Conservation (phyloP, 35 echinoderm and acorn worm genomes). For the Heliocidaris tuberculata region DNA sequence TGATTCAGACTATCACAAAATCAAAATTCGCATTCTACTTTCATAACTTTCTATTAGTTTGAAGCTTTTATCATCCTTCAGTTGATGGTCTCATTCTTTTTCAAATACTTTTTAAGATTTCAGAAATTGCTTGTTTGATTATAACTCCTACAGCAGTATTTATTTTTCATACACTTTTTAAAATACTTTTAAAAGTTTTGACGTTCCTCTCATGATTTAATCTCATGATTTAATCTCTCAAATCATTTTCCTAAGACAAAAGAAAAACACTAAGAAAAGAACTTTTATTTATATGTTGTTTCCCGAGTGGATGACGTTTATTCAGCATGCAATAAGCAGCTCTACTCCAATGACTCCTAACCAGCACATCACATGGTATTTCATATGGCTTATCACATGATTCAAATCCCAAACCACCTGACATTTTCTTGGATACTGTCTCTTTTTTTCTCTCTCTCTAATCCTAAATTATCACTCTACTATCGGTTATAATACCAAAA, state of each 20-base stretch:
- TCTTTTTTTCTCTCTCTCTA: neutral
- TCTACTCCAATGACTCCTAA: neutral
- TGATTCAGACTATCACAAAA: no score
- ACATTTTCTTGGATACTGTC: conserved; percentile 13
- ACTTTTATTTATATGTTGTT: neutral
- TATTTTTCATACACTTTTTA: neutral
- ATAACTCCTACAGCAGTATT: no score
- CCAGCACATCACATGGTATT: conserved; percentile 28
- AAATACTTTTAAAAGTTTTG: neutral
- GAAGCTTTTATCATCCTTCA: no score
- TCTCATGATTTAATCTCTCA: neutral
- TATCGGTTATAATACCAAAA: conserved; percentile 26
- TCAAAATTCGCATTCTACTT: no score
- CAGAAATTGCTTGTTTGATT: no score
- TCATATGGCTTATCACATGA: conserved; percentile 23
- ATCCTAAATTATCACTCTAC: conserved; percentile 36
- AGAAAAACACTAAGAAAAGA: neutral
- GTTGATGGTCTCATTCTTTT: neutral
- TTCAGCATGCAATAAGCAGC: conserved; percentile 40
- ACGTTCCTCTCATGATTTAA: neutral
- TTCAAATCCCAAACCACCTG: neutral
- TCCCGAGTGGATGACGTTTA: conserved; percentile 41
- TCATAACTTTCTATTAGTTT: no score
- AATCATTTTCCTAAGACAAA: neutral
- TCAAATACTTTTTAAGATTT: neutral